phyloP scores from a whole-genome alignment of 2,797 vertebrate genomes.

The Pteropus rufus region DNA sequence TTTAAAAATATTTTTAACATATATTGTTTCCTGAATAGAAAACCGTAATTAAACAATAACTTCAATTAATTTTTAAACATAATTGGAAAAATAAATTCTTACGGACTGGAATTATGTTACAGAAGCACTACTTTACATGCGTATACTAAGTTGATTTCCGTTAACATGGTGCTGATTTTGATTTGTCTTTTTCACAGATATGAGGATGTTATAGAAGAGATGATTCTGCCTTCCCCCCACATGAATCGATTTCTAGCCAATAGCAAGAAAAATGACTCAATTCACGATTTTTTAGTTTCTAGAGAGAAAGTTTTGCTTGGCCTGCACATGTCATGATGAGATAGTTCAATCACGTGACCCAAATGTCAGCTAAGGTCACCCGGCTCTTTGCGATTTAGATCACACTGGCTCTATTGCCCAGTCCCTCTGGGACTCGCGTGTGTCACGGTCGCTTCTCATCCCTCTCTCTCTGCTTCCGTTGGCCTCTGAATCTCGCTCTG shows the following conservation, averaged over 20 bases:
- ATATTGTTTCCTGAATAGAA: not conserved
- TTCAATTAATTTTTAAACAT: not conserved
- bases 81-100: not conserved
- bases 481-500: not conserved
- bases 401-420: not conserved
- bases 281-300: not conserved
- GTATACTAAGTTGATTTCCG: not conserved
- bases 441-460: not conserved
- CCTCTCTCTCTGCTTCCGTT: not conserved
- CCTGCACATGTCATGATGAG: not conserved
- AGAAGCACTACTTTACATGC: not conserved
- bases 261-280: not conserved
- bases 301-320: not conserved
- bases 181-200: not conserved
- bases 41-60: not conserved
- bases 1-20: not conserved
- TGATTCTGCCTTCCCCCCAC: rapidly evolving
- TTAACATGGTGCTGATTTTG: not conserved
- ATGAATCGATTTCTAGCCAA: not conserved
- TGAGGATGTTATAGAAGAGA: not conserved
- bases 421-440: not conserved
- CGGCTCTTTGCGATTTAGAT: not conserved
- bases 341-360: not conserved
- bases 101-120: not conserved
- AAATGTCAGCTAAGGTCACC: not conserved